Percentiles rank a stretch among this genome's conserved stretches.
phyloP scores from a whole-genome alignment of 2,888 invertebrate genomes.

The Fissipunctia ypsillon region DNA sequence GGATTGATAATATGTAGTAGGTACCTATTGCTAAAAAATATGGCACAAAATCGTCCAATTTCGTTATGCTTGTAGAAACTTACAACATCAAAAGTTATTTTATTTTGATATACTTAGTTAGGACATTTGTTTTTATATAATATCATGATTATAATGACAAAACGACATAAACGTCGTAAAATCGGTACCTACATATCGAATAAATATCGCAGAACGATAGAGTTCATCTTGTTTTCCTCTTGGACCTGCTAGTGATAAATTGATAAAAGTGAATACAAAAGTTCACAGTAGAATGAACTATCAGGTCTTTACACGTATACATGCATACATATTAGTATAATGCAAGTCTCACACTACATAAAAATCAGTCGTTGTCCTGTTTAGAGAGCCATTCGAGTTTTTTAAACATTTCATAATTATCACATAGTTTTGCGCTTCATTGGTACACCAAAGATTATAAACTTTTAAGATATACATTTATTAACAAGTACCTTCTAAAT shows the following conservation, averaged over 20 bases:
- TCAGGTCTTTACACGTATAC: not conserved
- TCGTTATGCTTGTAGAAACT: not conserved
- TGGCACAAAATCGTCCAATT: conserved; percentile 22
- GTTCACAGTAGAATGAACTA: not conserved
- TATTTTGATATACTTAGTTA: not conserved
- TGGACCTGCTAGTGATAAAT: not conserved
- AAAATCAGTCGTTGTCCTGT: conserved; percentile 49
- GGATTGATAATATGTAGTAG: not conserved
- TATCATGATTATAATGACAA: not conserved
- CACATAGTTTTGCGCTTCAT: conserved; percentile 26
- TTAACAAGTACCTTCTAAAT: conserved; percentile 17
- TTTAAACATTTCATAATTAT: not conserved
- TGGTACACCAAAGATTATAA: conserved; percentile 2
- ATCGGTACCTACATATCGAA: not conserved
- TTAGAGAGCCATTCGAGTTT: conserved; percentile 5
- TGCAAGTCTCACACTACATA: conserved; percentile 10
- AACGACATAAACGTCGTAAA: not conserved
- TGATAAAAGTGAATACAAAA: too few species aligned
- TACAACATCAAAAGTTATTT: not conserved
- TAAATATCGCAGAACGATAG: conserved; percentile 14
- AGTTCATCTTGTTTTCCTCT: not conserved
- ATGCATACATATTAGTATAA: not conserved
- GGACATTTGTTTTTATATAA: not conserved
- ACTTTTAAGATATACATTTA: conserved; percentile 24
- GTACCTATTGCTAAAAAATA: not conserved